Percentiles rank a stretch among this genome's conserved stretches.
These are phyloP conservation scores for Plotosus lineatus DNA, from an alignment of 2,113 vertebrate species.

Conservation along the genomic window DNA sequence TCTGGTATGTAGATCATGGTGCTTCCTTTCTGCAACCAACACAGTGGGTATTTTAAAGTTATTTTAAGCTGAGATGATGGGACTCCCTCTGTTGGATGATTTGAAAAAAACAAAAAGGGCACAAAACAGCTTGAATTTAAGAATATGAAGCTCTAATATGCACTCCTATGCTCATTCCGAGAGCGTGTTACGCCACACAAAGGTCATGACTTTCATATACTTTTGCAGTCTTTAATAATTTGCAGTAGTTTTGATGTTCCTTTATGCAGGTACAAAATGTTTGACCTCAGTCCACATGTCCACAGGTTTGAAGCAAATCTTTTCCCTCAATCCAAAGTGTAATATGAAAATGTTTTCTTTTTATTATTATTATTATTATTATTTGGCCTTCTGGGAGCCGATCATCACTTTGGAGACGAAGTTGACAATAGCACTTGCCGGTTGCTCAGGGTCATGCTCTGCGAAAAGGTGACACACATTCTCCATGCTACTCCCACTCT, in stretches of 20 bases:
- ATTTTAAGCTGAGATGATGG: constrained; percentile 22
- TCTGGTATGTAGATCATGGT: constrained; percentile 24
- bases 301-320: not conserved
- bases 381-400: constrained; percentile 86
- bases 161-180: not conserved
- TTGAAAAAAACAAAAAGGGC: not conserved
- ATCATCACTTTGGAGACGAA: constrained; percentile 99
- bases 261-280: not conserved
- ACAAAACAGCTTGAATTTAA: not conserved
- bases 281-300: not conserved
- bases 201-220: not conserved
- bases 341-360: not conserved
- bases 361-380: no score
- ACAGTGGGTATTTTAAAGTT: constrained; percentile 21
- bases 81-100: constrained; percentile 19
- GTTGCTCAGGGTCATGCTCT: constrained; percentile 93
- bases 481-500: constrained; percentile 85
- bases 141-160: not conserved
- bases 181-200: not conserved
- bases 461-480: constrained; percentile 94
- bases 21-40: not conserved
- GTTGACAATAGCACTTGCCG: constrained; percentile 94
- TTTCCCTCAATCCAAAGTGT: not conserved
- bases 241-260: not conserved
- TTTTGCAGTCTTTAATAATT: not conserved